Evolutionary conservation across 2,888 invertebrate genomes (phyloP).

Genomic region (Rhopalosiphum nymphaeae): DNA sequence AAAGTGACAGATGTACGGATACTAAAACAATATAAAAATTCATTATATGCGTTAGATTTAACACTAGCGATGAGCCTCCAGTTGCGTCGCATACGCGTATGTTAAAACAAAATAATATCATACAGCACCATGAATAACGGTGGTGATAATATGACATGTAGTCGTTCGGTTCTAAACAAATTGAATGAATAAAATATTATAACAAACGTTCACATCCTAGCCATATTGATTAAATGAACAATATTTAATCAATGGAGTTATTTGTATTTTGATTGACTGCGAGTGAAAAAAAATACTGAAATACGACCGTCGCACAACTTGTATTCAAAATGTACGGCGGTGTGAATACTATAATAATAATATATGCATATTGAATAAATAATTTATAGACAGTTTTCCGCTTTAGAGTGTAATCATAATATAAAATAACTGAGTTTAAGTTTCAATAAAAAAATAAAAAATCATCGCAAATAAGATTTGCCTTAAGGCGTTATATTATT

Average conservation of each 20-base stretch:
- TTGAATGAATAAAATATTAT: not conserved
- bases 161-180: not conserved
- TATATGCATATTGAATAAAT: not conserved
- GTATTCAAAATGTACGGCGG: not conserved
- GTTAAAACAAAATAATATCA: not conserved
- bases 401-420: not conserved
- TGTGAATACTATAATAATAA: not conserved
- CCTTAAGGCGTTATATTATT: not conserved
- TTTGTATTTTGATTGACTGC: not conserved
- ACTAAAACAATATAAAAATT: constrained; percentile 9
- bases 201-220: not conserved
- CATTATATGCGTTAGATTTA: not conserved
- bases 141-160: not conserved
- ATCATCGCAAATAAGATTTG: not conserved
- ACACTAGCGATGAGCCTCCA: not conserved
- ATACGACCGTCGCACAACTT: not conserved
- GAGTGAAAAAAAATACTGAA: not conserved
- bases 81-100: not conserved
- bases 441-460: not conserved
- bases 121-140: not conserved
- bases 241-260: not conserved
- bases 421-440: not conserved
- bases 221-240: not conserved
- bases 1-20: constrained; percentile 13
- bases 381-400: not conserved